phyloP scores from a whole-genome alignment of 2,113 vertebrate species.

The Carettochelys insculpta region DNA sequence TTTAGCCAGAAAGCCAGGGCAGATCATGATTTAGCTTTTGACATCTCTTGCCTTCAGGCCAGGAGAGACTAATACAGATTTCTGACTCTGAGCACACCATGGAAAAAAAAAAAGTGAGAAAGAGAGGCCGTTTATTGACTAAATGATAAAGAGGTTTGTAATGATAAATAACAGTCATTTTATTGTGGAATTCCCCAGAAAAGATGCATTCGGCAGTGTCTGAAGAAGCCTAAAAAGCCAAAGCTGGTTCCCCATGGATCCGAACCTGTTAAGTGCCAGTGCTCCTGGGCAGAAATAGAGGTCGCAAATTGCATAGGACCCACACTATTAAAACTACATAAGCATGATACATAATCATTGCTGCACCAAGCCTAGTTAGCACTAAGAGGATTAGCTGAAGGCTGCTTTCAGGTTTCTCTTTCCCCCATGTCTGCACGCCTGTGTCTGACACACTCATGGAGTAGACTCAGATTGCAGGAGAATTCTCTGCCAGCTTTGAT shows the following conservation, averaged over 20 bases:
- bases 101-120: slow-evolving; percentile 88
- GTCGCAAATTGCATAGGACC: slow-evolving; percentile 89
- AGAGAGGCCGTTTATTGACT: slow-evolving; percentile 99
- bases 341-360: slow-evolving; percentile 77
- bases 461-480: slow-evolving; percentile 65
- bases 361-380: slow-evolving; percentile 74
- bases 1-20: slow-evolving; percentile 99
- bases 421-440: slow-evolving; percentile 16
- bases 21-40: slow-evolving; percentile 99
- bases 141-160: slow-evolving; percentile 99
- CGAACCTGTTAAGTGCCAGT: slow-evolving; percentile 91
- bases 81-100: slow-evolving; percentile 97
- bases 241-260: slow-evolving; percentile 82
- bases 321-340: slow-evolving; percentile 85
- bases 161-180: slow-evolving; percentile 99
- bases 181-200: slow-evolving; percentile 99
- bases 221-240: slow-evolving; percentile 89
- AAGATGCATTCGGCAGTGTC: slow-evolving; percentile 96
- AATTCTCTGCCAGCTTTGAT: slow-evolving; percentile 83
- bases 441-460: slow-evolving; percentile 71
- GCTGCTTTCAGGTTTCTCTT: slow-evolving; percentile 73
- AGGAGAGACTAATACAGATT: slow-evolving; percentile 99
- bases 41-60: slow-evolving; percentile 97
- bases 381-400: slow-evolving; percentile 78
- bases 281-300: slow-evolving; percentile 84